phyloP scores from a whole-genome alignment of 2,888 invertebrate genomes.

The Ypsolopha sequella region DNA sequence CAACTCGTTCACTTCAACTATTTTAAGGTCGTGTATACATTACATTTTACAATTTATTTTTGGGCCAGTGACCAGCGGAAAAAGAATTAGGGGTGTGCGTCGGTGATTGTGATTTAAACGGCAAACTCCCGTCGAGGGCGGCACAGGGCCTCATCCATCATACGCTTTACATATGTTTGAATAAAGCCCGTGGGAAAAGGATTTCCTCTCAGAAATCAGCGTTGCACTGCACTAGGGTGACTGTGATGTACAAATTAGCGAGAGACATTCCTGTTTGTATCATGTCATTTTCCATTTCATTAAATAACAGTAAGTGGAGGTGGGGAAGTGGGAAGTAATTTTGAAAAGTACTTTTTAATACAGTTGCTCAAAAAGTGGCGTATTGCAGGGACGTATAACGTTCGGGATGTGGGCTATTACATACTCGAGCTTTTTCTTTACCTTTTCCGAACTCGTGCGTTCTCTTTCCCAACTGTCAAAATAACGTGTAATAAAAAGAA shows the following conservation, averaged over 20 bases:
- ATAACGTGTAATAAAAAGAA: too few species aligned
- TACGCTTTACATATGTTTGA: constrained; percentile 73
- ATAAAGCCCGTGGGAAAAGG: constrained; percentile 72
- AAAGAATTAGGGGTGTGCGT: constrained; percentile 46
- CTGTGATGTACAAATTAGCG: constrained; percentile 12
- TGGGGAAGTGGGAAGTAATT: too few species aligned
- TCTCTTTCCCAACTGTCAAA: too few species aligned
- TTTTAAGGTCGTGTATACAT: constrained; percentile 33
- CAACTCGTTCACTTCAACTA: constrained; percentile 39
- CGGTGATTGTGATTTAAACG: constrained; percentile 63
- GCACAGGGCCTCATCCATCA: constrained; percentile 62
- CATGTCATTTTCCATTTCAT: too few species aligned
- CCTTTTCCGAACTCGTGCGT: too few species aligned
- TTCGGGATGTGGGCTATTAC: too few species aligned
- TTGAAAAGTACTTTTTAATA: too few species aligned
- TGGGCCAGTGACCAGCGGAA: constrained; percentile 59
- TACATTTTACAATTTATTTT: constrained; percentile 59
- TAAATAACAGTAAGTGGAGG: too few species aligned
- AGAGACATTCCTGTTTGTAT: too few species aligned
- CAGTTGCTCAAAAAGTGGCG: too few species aligned
- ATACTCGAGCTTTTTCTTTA: too few species aligned
- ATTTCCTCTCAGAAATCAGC: constrained; percentile 69
- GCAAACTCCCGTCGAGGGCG: constrained; percentile 48
- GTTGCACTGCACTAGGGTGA: constrained; percentile 47
- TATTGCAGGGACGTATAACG: too few species aligned